A percentile compares a stretch with the other conserved stretches of the same genome.
phyloP scores from a whole-genome alignment of 2,797 vertebrate genomes.

The Chelon auratus region DNA sequence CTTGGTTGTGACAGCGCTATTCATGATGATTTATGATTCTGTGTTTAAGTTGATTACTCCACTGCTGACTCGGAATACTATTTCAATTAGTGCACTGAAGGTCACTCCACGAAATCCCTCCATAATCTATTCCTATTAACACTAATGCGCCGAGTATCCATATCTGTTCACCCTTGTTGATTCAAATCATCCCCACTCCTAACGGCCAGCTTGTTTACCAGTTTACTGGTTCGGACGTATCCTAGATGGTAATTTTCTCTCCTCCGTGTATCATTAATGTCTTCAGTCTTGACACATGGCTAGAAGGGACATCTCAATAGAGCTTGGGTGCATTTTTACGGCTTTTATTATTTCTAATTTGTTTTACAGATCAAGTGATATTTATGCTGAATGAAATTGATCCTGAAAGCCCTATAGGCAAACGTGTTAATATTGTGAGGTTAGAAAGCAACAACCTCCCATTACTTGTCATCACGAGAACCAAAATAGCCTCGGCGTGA shows the following conservation, averaged over 20 bases:
- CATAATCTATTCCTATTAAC: conserved; percentile 99
- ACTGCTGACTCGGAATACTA: conserved; percentile 99
- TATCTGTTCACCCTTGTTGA: conserved; percentile 99
- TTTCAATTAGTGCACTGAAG: conserved; percentile 99
- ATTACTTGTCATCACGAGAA: conserved; percentile 82
- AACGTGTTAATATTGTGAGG: conserved; percentile 70
- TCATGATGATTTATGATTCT: conserved; percentile 99
- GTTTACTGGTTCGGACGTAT: conserved; percentile 96
- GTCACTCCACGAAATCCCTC: conserved; percentile 99
- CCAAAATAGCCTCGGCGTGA: conserved; percentile 84
- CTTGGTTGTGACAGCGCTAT: conserved; percentile 99
- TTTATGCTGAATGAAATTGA: conserved; percentile 85
- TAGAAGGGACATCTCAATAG: conserved; percentile 88
- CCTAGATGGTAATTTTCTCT: conserved; percentile 94
- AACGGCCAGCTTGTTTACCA: conserved; percentile 98
- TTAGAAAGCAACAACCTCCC: conserved; percentile 78
- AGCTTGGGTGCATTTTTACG: conserved; percentile 74
- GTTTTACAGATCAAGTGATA: conserved; percentile 84
- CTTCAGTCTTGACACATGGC: conserved; percentile 87
- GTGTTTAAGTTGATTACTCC: conserved; percentile 99
- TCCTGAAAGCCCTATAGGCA: conserved; percentile 81
- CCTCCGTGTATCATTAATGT: conserved; percentile 94
- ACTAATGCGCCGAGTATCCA: conserved; percentile 99
- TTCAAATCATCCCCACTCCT: conserved; percentile 99
- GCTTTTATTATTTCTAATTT: conserved; percentile 85